phyloP scores from a whole-genome alignment of 2,113 vertebrate genomes.

The Hypocryptadius cinnamomeus region DNA sequence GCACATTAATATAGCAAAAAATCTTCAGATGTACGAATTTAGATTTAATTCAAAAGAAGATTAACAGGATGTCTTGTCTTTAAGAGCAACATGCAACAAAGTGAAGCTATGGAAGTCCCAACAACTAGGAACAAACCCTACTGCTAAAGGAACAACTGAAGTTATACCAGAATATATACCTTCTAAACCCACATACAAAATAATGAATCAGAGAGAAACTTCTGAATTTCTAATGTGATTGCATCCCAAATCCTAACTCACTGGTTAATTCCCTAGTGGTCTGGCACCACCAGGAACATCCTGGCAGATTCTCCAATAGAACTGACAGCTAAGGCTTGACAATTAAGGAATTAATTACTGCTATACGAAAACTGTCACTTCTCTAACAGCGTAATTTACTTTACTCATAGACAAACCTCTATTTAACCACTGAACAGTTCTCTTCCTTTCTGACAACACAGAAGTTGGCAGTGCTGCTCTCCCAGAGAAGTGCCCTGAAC shows the following conservation, averaged over 20 bases:
- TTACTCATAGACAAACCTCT: background rate
- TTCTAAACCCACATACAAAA: background rate
- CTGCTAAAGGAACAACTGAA: background rate
- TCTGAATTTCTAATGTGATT: background rate
- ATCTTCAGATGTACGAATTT: background rate
- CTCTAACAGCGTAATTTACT: background rate
- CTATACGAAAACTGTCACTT: background rate
- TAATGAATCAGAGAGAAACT: background rate
- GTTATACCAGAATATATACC: background rate
- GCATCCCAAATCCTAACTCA: background rate
- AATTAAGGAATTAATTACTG: background rate
- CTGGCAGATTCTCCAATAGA: background rate
- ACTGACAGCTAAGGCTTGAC: background rate
- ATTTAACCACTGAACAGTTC: background rate
- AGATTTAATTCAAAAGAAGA: background rate
- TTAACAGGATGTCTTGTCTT: background rate
- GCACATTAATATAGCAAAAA: background rate
- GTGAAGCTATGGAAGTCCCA: background rate
- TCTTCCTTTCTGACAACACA: background rate
- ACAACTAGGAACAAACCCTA: background rate
- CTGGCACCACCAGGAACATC: background rate
- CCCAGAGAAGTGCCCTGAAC: background rate
- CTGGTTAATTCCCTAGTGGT: background rate
- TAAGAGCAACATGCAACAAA: background rate
- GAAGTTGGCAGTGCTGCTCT: background rate